phyloP scores from a whole-genome alignment of 1,140 invertebrate genomes.

The Ooceraea biroi region DNA sequence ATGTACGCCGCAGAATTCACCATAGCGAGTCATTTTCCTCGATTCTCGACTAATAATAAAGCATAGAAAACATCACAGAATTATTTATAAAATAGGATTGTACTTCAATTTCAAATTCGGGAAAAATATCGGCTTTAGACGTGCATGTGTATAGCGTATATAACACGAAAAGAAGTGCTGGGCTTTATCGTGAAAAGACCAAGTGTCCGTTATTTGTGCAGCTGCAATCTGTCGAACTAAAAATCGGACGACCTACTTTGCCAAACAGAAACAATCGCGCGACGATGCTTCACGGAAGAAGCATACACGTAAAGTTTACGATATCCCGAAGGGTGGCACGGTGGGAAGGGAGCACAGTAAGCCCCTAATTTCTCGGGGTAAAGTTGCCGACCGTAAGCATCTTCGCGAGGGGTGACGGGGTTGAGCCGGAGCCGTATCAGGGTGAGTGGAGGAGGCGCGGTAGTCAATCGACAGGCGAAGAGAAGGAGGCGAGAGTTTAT shows the following conservation, averaged over 20 bases:
- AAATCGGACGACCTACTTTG: constrained; percentile 10
- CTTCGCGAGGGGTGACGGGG: constrained; percentile 61
- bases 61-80: background rate
- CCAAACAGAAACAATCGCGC: constrained; percentile 43
- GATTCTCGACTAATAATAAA: background rate
- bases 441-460: constrained; percentile 67
- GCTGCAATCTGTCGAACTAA: background rate
- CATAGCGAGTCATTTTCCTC: background rate
- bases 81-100: background rate
- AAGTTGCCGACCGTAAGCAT: constrained; percentile 84
- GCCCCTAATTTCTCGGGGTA: constrained; percentile 86
- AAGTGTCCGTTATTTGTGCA: background rate
- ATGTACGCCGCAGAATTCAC: constrained; percentile 52
- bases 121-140: background rate
- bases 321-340: constrained; percentile 50
- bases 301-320: constrained; percentile 64
- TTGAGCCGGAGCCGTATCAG: constrained; percentile 67
- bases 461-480: constrained; percentile 83
- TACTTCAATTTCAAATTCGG: background rate
- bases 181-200: background rate
- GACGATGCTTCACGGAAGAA: background rate
- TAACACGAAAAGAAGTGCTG: background rate
- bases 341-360: constrained; percentile 80
- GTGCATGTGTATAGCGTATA: too few relatives aligned
- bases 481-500: constrained; percentile 82